Evolutionary conservation across 2,888 invertebrate species (phyloP).

Genomic region (Noctua janthina): DNA sequence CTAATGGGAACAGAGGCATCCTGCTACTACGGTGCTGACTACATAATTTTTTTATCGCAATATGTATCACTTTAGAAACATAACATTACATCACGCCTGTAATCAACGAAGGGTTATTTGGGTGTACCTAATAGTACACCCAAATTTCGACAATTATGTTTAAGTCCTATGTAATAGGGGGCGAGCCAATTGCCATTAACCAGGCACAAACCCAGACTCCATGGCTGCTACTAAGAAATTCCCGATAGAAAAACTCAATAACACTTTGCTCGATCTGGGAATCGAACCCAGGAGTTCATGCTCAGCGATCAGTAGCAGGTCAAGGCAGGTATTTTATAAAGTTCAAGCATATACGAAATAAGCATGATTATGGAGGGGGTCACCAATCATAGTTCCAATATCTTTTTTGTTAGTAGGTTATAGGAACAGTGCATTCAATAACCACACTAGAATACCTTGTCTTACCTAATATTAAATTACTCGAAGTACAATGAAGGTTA

Average conservation of each 20-base stretch:
- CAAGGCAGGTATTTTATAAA: neutral
- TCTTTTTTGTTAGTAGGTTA: neutral
- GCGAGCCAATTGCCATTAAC: too few relatives aligned
- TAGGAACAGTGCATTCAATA: constrained; percentile 12
- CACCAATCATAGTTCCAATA: neutral
- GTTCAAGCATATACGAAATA: neutral
- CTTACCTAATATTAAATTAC: constrained; percentile 55
- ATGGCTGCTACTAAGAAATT: neutral
- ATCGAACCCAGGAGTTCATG: neutral
- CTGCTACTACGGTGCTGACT: neutral
- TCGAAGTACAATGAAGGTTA: constrained; percentile 57
- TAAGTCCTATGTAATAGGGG: too few relatives aligned
- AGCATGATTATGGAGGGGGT: neutral
- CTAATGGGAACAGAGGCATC: neutral
- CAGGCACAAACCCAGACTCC: neutral
- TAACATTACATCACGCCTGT: too few relatives aligned
- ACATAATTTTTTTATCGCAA: neutral
- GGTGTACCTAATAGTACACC: too few relatives aligned
- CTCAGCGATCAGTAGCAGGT: neutral
- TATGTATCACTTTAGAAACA: neutral
- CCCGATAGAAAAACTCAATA: neutral
- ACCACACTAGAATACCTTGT: constrained; percentile 15
- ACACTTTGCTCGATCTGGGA: neutral
- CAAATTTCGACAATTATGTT: too few relatives aligned
- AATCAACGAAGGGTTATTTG: too few relatives aligned